Evolutionary conservation across 2,797 vertebrate species (phyloP), one percentile per base, ranked within the genome.

Genomic region (Notolabrus celidotus): DNA sequence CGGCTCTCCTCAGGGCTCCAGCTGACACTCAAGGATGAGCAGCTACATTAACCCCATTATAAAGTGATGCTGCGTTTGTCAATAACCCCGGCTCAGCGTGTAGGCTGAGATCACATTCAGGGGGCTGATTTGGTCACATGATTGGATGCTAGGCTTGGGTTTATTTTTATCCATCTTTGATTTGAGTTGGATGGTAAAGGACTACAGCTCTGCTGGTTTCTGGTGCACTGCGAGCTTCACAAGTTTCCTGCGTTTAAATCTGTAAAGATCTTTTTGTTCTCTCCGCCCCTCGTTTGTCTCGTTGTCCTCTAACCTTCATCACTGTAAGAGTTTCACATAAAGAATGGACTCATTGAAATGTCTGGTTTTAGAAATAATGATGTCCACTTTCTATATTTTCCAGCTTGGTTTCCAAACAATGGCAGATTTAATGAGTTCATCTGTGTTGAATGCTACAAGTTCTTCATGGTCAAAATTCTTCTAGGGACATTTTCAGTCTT

Each of bases 21-120:
- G 77, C 78, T 84, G 65, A 68, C 49, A 29, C 68, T 73, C 46
- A 5, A 36, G 54, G 51, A 60, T 19, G 53, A 72, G 72, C 67
- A 6, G 65, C 63, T 38, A 72, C 67, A 52, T 83, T 71, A 77
- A 66, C 61, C 50, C 46, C 42, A 17, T 82, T 64, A 63, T 54
- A 16, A 47, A 54, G 36, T 16, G 2, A 33, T 17, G 55, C 14
- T 49, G 51, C 38, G 3, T 49, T 58, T 10, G 71, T 70, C 69
- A 49, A n/a, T 49, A 42, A 42, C 12, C 16, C 10, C 7, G 27
- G 25, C 62, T 67, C 45, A 15, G 51, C 16, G 31, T 55, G 58
- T 65, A 17, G 52, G 20, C 67, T 47, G 17, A 49, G 47, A 65
- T 58, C n/a, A 55, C 51, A 49, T 41, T 39, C 66, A 41, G 10